Base-by-base conservation (phyloP, 2,113 vertebrate genomes). In the Erythrolamprus reginae region DNA sequence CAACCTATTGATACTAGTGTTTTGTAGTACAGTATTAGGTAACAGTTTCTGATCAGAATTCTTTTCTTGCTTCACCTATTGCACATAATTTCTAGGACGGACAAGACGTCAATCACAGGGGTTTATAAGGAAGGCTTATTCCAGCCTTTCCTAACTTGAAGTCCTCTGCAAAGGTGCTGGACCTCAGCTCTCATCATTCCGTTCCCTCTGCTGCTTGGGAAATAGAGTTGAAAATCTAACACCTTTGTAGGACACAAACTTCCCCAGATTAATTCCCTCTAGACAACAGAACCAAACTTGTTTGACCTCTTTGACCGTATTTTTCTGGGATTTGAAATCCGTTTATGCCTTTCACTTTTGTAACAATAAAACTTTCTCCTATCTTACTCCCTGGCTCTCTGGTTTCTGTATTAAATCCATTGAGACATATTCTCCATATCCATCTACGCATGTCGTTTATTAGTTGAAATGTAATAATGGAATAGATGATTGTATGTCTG, bases 301-400 rank as follows among this genome's bases (percentile, higher is more conserved):
- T 50, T 38, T 10, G 23, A 1, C 21, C 7, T 1, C 86, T 53
- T 47, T 51, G 24, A 17, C 1, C 33, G 4, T 55, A 45, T 56
- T 87, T 92, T 50, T 0, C 77, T 53, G 89, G 93, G 91, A 86
- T 51, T 88, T 91, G 51, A 91, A 89, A 0, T 88, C 90, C 52
- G 17, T 92, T 93, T 92, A 84, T 58, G 91, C 93, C 92, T 96
- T 95, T 82, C 53, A 95, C 92, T 96, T 96, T 96, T 95, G 93
- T 96, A 96, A 94, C 51, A 0, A 96, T 96, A 96, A 95, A 92
- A 26, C 87, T 92, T 92, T 93, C 89, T 96, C 94, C 94, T 95
- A 38, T 96, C 50, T 94, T 96, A 5, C 92, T 77, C 85, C 0
- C 0, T 28, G 0, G 0, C 50, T 0, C 33, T 85, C 90, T 89